A percentile compares a stretch with the other conserved stretches of the same genome.
phyloP scores from a whole-genome alignment of 2,113 vertebrate species.

The Merops nubicus region DNA sequence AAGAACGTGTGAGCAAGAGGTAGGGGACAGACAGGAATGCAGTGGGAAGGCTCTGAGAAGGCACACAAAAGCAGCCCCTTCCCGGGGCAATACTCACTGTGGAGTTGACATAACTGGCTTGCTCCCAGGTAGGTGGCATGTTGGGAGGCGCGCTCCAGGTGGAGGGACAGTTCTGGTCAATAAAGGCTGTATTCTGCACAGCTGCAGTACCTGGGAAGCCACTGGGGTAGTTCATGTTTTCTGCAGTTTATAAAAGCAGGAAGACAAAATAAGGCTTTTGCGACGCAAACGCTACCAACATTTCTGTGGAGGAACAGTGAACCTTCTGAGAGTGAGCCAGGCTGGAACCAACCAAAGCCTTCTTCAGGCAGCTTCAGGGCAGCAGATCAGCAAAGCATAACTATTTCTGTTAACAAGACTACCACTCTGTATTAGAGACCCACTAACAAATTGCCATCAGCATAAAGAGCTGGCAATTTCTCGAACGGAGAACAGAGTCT shows the following conservation, averaged over 20 bases:
- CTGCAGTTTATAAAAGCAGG: constrained; percentile 48
- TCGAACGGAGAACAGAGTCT: background rate
- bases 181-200: constrained; percentile 73
- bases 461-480: constrained; percentile 7
- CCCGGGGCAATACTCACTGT: constrained; percentile 67
- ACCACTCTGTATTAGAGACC: background rate
- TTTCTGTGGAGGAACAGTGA: background rate
- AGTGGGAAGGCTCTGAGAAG: background rate
- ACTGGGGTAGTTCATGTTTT: constrained; percentile 80
- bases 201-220: constrained; percentile 76
- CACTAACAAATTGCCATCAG: constrained; percentile 15
- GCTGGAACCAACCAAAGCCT: background rate
- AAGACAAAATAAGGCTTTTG: background rate
- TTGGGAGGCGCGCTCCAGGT: constrained; percentile 72
- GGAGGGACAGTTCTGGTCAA: constrained; percentile 72
- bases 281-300: background rate
- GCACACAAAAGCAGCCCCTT: fast-evolving
- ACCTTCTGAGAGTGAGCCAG: background rate
- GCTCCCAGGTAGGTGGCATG: constrained; percentile 77
- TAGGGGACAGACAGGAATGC: background rate
- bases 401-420: background rate
- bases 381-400: background rate
- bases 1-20: background rate
- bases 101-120: constrained; percentile 69
- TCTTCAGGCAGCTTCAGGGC: background rate